Percentiles rank a stretch among this genome's conserved stretches.
Evolutionary conservation across 2,113 vertebrate genomes (phyloP).

Genomic region (Abramis brama): DNA sequence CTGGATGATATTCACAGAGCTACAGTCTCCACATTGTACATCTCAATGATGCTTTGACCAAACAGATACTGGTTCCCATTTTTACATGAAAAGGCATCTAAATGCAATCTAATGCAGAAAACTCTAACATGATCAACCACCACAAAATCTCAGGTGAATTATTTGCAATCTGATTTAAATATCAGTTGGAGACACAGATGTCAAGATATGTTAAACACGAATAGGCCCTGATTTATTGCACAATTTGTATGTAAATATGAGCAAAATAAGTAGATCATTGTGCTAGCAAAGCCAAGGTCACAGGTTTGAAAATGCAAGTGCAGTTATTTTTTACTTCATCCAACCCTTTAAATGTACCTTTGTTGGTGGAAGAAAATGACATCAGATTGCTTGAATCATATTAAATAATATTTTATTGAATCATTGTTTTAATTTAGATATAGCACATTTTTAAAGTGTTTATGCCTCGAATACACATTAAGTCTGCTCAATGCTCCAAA

Average conservation of each 20-base stretch:
- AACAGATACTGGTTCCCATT: background rate
- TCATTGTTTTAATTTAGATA: background rate
- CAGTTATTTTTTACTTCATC: background rate
- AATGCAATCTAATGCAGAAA: background rate
- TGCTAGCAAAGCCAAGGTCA: slow-evolving; percentile 4
- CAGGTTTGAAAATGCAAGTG: background rate
- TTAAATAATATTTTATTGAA: background rate
- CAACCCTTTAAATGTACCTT: background rate
- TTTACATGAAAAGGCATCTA: background rate
- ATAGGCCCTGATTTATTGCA: background rate
- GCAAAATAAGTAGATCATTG: background rate
- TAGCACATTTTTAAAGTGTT: background rate
- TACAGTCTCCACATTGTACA: background rate
- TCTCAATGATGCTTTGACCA: background rate
- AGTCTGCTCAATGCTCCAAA: background rate
- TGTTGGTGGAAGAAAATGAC: background rate
- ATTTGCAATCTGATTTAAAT: background rate
- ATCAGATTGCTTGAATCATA: background rate
- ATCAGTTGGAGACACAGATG: background rate
- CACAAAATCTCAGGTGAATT: background rate
- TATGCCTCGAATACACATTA: too few relatives aligned
- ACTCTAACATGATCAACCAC: background rate
- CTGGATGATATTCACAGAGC: background rate
- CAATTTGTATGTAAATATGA: background rate
- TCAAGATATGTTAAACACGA: background rate